A percentile compares a stretch with the other conserved stretches of the same genome.
These are phyloP conservation scores for Bergia puertoricense DNA, from an alignment of 92 coral and sea anemone genomes.

Conservation along the genomic window DNA sequence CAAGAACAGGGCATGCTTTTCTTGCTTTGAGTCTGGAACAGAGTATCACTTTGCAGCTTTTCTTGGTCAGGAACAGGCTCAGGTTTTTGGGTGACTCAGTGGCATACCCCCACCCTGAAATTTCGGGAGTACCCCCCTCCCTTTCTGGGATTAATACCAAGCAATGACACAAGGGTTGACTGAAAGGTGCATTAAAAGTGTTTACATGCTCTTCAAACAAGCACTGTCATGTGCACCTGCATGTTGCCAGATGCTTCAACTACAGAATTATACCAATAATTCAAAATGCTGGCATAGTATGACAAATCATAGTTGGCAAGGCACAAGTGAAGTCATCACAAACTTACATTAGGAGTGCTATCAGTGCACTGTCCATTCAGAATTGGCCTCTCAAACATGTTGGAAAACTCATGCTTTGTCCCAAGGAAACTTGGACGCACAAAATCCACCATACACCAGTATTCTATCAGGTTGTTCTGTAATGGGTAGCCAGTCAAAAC, in stretches of 20 bases:
- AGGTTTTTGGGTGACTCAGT: no score
- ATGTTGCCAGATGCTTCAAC: neutral
- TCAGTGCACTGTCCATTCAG: conserved; percentile 95
- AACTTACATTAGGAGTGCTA: conserved; percentile 91
- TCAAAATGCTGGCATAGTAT: neutral
- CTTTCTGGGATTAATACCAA: neutral
- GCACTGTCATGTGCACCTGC: neutral
- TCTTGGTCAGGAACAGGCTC: no score
- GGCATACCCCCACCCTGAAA: no score
- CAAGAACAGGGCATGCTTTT: no score
- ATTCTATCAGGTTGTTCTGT: conserved; percentile 93
- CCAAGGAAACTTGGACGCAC: conserved; percentile 97
- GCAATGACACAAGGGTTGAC: neutral
- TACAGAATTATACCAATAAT: neutral
- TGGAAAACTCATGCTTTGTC: conserved; percentile 88
- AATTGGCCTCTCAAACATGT: conserved; percentile 99
- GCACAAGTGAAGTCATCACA: neutral
- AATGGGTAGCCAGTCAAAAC: conserved; percentile 96
- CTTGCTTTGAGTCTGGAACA: no score
- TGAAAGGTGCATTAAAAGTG: neutral
- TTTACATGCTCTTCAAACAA: neutral
- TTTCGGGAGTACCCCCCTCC: no score
- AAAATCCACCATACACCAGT: conserved; percentile 99
- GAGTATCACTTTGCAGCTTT: no score
- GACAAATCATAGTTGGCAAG: neutral